Evolutionary conservation across 2,797 vertebrate genomes (phyloP).

Genomic region (Coccyzus lansbergi): DNA sequence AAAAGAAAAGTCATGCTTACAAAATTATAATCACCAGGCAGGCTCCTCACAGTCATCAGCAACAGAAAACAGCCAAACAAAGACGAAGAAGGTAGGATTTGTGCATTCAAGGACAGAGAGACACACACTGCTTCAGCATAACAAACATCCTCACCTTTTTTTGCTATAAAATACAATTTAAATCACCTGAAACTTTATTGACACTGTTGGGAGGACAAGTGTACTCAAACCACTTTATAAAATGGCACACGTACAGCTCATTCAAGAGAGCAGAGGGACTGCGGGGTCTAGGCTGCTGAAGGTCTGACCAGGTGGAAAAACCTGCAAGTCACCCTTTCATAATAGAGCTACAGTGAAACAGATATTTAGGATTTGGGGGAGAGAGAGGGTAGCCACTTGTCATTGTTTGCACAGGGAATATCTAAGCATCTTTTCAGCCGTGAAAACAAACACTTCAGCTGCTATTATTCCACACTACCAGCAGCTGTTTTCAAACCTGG

Average conservation of each 20-base stretch:
- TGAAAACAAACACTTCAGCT: neutral
- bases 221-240: neutral
- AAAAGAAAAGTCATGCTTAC: neutral
- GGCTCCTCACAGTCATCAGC: neutral
- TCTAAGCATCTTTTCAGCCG: neutral
- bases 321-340: neutral
- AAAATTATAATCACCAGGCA: neutral
- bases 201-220: neutral
- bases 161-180: neutral
- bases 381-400: neutral
- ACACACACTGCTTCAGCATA: neutral
- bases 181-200: neutral
- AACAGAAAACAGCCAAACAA: neutral
- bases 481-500: neutral
- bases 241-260: neutral
- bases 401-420: neutral
- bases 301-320: neutral
- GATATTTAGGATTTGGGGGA: too few species aligned
- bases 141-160: neutral
- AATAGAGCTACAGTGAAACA: neutral
- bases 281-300: neutral
- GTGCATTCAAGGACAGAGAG: neutral
- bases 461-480: neutral
- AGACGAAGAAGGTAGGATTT: neutral
- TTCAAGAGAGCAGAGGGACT: neutral